Conservation (phyloP, 2,888 invertebrate species). For the Drosophila sordidapex region DNA sequence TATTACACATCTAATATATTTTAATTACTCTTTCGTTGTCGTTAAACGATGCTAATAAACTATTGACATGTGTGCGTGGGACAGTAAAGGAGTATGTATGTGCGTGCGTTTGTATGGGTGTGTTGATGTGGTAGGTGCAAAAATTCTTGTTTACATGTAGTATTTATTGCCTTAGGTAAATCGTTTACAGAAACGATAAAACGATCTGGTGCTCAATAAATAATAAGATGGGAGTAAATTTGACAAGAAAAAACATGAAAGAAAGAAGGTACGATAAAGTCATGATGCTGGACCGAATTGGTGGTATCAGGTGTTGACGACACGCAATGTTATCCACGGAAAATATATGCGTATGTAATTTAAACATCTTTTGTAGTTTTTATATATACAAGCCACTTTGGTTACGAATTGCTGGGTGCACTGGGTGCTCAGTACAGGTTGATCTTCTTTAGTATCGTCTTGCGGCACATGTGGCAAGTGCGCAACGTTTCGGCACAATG, state of each 20-base stretch:
- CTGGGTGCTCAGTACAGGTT: conserved; percentile 82
- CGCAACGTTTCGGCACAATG: conserved; percentile 92
- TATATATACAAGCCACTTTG: conserved; percentile 79
- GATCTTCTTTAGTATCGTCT: conserved; percentile 85
- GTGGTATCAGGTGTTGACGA: conserved; percentile 21
- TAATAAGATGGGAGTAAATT: conserved; percentile 48
- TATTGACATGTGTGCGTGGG: conserved; percentile 44
- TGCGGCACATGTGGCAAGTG: conserved; percentile 91
- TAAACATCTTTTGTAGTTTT: conserved; percentile 50
- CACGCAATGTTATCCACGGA: conserved; percentile 18
- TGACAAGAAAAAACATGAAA: background rate
- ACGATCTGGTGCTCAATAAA: conserved; percentile 62
- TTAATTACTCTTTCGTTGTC: conserved; percentile 64
- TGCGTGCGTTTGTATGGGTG: background rate
- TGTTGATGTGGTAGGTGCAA: conserved; percentile 33
- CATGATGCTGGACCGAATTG: conserved; percentile 17
- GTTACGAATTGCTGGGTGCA: conserved; percentile 58
- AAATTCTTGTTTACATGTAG: conserved; percentile 41
- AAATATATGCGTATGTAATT: conserved; percentile 20
- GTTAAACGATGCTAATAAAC: conserved; percentile 66
- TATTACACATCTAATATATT: conserved; percentile 57
- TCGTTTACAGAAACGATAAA: conserved; percentile 44
- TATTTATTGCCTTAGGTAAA: conserved; percentile 47
- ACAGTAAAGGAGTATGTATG: background rate
- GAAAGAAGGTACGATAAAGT: conserved; percentile 6